A percentile compares a stretch with the other conserved stretches of the same genome.
phyloP scores from a whole-genome alignment of 2,797 vertebrate species.

The Protonibea diacanthus region DNA sequence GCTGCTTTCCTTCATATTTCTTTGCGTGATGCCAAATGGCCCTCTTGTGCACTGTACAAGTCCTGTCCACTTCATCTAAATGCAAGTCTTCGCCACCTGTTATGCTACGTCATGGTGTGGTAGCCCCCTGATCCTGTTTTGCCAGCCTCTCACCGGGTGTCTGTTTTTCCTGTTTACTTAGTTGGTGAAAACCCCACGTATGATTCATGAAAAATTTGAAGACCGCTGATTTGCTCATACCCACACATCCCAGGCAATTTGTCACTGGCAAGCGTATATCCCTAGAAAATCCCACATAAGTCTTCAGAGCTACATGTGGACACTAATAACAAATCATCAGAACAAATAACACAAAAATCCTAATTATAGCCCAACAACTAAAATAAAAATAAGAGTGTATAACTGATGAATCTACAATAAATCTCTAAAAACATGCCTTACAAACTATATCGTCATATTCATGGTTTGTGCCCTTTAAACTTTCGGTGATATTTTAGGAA shows the following conservation, averaged over 20 bases:
- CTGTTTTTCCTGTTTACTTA: slow-evolving; percentile 13
- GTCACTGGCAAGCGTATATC: slow-evolving; percentile 2
- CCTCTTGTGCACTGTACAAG: slow-evolving; percentile 12
- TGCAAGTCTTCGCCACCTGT: slow-evolving; percentile 44
- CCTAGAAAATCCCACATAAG: not conserved
- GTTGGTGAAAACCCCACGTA: slow-evolving; percentile 1
- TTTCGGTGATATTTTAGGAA: not conserved
- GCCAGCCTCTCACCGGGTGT: not conserved
- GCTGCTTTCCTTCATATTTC: slow-evolving; percentile 29
- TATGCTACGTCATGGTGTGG: slow-evolving; percentile 16
- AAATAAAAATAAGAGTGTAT: not conserved
- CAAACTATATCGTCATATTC: not conserved
- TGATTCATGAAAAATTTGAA: slow-evolving; percentile 24
- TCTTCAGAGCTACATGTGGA: not conserved
- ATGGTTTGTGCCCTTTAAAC: not conserved
- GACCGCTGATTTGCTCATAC: not conserved
- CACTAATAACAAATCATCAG: not conserved
- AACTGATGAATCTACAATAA: not conserved
- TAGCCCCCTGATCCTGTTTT: slow-evolving; percentile 13
- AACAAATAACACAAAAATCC: not conserved
- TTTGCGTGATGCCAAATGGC: slow-evolving; percentile 1
- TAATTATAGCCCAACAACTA: not conserved
- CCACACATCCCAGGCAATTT: slow-evolving; percentile 1
- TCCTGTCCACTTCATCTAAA: slow-evolving; percentile 2
- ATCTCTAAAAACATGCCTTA: not conserved